Evolutionary conservation across 2,113 vertebrate genomes (phyloP), one percentile per base, ranked within the genome.

Genomic region (Gymnogyps californianus): DNA sequence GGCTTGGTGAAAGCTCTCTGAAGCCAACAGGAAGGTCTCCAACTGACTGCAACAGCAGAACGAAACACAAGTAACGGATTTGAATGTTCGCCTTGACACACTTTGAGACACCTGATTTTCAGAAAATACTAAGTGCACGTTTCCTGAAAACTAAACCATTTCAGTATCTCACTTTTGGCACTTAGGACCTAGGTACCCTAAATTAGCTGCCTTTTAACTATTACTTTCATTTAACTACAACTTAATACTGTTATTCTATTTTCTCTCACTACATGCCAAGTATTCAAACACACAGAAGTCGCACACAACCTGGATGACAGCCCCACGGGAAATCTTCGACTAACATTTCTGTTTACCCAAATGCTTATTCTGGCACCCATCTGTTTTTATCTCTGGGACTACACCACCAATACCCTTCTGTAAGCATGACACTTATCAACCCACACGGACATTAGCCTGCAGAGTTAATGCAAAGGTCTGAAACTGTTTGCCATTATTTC

Each of bases 401-500:
- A 6, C 7, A 55, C 7, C n/a, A 52, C 18, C 47, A 57, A 34
- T 32, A 61, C 32, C 47, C 54, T 85, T 67, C 77, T 74, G 59
- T 24, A 80, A 76, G 82, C 55, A 26, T 62, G 74, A 72, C 77
- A 75, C 87, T 72, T 91, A 72, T 34, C 65, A 92, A 36, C 49
- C 28, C 87, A 61, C 44, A 52, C 0, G 1, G 80, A 79, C 3
- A 0, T 26, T 49, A 85, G 42, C 66, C 82, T 67, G 76, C 64
- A 69, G 93, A 94, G 71, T 71, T 89, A 88, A 93, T 77, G 80
- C 66, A 86, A 91, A 95, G 95, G 85, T 95, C 93, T 96, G 54
- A 87, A 97, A 93, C 17, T 79, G 76, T 77, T 87, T 94, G 83
- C 71, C 72, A 40, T 96, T 94, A 97, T 94, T 97, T 97, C 67